A percentile compares a stretch with the other conserved stretches of the same genome.
These are phyloP conservation scores for Oceanodroma tethys DNA, from an alignment of 2,113 vertebrate genomes.

Conservation along the genomic window DNA sequence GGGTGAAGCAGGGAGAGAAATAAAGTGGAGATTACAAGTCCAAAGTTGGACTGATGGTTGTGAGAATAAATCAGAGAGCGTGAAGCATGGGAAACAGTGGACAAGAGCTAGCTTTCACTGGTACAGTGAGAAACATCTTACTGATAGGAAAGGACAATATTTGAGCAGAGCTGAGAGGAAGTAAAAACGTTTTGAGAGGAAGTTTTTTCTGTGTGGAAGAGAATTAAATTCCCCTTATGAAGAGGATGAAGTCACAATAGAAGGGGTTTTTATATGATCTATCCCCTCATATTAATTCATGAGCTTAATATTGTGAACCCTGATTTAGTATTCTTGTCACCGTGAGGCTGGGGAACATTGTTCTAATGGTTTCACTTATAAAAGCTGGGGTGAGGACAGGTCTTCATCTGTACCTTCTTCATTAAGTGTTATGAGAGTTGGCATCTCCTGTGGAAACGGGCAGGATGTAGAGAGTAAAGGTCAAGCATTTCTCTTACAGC, in stretches of 20 bases:
- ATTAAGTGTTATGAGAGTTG: neutral
- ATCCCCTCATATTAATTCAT: neutral
- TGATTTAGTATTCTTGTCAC: neutral
- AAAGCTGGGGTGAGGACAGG: neutral
- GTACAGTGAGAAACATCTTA: neutral
- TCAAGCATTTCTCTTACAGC: neutral
- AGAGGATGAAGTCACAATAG: neutral
- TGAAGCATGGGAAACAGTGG: neutral
- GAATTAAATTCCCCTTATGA: neutral
- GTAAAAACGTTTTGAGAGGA: neutral
- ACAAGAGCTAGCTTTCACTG: neutral
- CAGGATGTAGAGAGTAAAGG: neutral
- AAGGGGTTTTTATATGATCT: neutral
- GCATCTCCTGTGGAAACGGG: neutral
- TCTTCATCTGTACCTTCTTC: neutral
- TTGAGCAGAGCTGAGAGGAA: neutral
- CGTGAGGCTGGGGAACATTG: neutral
- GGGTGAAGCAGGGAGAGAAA: neutral
- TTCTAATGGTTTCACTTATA: neutral
- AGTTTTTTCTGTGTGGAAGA: neutral
- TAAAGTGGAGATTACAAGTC: neutral
- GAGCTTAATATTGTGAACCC: neutral
- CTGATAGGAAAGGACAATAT: neutral
- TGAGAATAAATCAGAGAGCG: neutral
- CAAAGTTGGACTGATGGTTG: accelerated